phyloP scores from a whole-genome alignment of 2,113 vertebrate species.

The Perognathus longimembris region DNA sequence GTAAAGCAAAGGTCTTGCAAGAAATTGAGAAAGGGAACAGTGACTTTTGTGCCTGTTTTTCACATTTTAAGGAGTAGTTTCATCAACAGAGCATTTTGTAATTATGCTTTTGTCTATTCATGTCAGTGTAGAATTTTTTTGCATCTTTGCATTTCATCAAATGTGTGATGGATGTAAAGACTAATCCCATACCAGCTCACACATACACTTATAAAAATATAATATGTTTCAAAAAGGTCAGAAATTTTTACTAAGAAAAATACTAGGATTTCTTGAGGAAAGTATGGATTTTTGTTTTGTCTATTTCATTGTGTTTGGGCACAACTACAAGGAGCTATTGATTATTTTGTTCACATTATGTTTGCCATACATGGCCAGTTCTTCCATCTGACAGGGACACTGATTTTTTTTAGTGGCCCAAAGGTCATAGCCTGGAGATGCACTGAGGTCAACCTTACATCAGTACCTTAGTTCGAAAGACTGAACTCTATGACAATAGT shows the following conservation, averaged over 20 bases:
- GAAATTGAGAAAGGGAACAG: rapidly evolving
- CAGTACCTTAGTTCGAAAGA: neutral
- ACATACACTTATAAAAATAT: neutral
- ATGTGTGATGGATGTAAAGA: neutral
- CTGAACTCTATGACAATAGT: neutral
- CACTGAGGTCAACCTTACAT: neutral
- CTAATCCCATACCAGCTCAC: neutral
- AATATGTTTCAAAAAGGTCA: neutral
- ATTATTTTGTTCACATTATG: neutral
- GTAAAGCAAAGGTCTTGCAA: neutral
- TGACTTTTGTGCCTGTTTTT: neutral
- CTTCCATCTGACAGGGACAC: neutral
- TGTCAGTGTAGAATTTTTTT: neutral
- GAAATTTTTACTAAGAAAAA: neutral
- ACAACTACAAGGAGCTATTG: neutral
- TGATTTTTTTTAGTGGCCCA: neutral
- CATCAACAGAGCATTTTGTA: neutral
- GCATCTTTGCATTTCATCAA: neutral
- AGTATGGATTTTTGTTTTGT: neutral
- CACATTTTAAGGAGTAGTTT: neutral
- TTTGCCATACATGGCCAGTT: neutral
- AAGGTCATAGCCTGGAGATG: neutral
- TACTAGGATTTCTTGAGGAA: neutral
- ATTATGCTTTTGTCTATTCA: neutral
- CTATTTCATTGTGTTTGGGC: neutral